Conservation (phyloP, 1,140 invertebrate genomes). For the Bilobella aurantiaca region DNA sequence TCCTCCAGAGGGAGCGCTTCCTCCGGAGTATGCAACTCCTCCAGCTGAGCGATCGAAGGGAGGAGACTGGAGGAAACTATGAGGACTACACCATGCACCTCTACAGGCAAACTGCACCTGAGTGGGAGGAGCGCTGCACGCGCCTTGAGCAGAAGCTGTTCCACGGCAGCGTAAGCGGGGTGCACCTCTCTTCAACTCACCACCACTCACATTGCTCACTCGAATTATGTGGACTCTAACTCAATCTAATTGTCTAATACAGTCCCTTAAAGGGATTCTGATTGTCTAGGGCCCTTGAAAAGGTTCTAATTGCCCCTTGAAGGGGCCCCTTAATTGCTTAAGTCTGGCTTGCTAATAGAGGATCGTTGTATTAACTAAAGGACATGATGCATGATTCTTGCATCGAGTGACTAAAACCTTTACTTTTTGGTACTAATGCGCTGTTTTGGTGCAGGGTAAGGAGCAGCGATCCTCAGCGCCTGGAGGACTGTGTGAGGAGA, state of each 20-base stretch:
- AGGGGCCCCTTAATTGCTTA: no score
- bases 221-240: neutral
- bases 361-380: constrained; percentile 2
- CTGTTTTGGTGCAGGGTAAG: no score
- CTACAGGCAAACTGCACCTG: constrained; percentile 59
- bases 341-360: no score
- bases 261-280: no score
- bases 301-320: neutral
- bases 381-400: neutral
- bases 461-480: constrained; percentile 45
- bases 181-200: neutral
- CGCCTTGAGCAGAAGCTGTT: constrained; percentile 59
- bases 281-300: neutral
- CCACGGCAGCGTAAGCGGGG: neutral
- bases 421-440: neutral
- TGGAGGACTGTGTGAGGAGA: constrained; percentile 48
- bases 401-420: neutral
- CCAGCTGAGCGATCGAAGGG: constrained; percentile 47
- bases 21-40: constrained; percentile 67
- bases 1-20: constrained; percentile 59
- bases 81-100: constrained; percentile 64
- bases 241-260: neutral
- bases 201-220: neutral
- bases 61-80: constrained; percentile 43
- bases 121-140: constrained; percentile 66